Evolutionary conservation across 2,888 invertebrate genomes (phyloP), one percentile per base, ranked within the genome.

Genomic region (Thereva nobilitata): DNA sequence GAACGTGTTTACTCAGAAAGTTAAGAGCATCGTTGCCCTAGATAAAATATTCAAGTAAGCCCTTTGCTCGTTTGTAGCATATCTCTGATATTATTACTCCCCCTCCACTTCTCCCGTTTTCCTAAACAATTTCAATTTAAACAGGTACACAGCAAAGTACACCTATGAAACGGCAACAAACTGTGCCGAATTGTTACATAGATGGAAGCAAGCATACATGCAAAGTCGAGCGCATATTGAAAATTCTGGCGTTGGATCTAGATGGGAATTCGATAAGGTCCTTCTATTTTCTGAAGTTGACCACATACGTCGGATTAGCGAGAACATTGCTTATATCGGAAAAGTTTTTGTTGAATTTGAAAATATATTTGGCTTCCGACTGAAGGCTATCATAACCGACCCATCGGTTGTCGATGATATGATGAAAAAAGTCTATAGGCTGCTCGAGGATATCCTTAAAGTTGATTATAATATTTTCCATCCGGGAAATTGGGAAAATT

Each of bases 201-300:
- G 76, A 69, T 81, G 81, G 81, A 80, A 91, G 75, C 77, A 82
- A 0, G 83, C 89, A 0, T 96, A 95, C 79, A 84, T 89, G 76
- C 84, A 88, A 52, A 92, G 90, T 4, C 84, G 96, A 8, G 85
- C 88, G n/a, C 87, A 87, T 73, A 96, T 96, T 70, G 96, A 96
- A 79, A 80, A 87, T 10, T 90, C 92, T 2, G 94, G 92, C 0
- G 91, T 92, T 72, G 92, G 92, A 37, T 86, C 88, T 4, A 85
- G 96, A 7, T 96, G 96, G 96, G 95, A 96, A 79, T 97, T 96
- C 79, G 92, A 95, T 76, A 89, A 91, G 73, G 87, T 86, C 9
- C 84, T 86, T 49, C 82, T 97, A 40, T 96, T 96, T 79, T 88
- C 87, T 2, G 86, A 87, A 67, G 93, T 95, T 0, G 93, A 95